phyloP scores from a whole-genome alignment of 2,113 vertebrate genomes.

The Trematomus loennbergii region DNA sequence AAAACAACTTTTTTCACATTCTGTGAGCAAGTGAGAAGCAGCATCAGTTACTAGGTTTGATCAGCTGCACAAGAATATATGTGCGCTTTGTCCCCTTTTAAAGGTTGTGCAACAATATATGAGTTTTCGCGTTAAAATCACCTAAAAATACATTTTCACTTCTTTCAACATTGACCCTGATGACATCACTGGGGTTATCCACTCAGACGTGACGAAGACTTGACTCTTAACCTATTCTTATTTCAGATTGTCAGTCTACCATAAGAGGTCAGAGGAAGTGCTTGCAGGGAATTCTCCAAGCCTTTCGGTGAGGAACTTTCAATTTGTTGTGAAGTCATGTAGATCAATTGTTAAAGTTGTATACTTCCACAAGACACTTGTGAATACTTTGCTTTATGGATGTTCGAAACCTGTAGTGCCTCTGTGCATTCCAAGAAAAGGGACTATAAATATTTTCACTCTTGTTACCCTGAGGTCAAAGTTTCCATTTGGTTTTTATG shows the following conservation, averaged over 20 bases:
- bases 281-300: neutral
- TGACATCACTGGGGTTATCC: neutral
- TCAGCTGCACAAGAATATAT: neutral
- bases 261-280: neutral
- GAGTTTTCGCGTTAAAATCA: neutral
- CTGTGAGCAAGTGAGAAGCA: too few relatives aligned
- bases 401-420: constrained; percentile 5
- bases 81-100: neutral
- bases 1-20: neutral
- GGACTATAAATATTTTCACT: constrained; percentile 17
- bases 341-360: neutral
- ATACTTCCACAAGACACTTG: neutral
- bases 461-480: constrained; percentile 8
- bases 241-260: neutral
- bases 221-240: neutral
- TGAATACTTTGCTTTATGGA: neutral
- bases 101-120: constrained; percentile 1
- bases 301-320: neutral
- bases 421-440: constrained; percentile 10
- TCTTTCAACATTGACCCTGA: neutral
- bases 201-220: neutral
- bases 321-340: neutral
- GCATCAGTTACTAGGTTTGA: neutral
- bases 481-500: constrained; percentile 20
- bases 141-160: neutral